Percentiles rank a stretch among this genome's conserved stretches.
Evolutionary conservation across 2,113 vertebrate species (phyloP).

Genomic region (Tretioscincus oriximinensis): DNA sequence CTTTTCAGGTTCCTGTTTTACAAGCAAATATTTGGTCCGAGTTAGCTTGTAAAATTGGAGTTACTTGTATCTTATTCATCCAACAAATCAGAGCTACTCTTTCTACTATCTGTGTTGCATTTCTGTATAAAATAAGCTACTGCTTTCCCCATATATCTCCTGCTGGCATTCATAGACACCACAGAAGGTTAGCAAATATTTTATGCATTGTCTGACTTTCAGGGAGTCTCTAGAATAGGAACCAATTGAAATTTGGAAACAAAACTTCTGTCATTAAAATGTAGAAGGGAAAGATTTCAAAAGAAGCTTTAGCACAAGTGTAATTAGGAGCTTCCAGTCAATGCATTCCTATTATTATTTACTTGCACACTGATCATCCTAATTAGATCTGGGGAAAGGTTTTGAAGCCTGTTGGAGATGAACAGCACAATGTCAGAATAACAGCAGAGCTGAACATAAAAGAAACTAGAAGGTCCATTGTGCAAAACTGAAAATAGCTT

Average conservation of each 20-base stretch:
- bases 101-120: background rate
- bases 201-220: background rate
- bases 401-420: background rate
- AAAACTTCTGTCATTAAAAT: background rate
- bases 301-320: background rate
- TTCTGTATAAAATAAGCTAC: background rate
- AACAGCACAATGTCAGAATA: rapidly evolving
- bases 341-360: background rate
- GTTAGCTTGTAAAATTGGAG: too few species aligned
- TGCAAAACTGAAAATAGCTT: background rate
- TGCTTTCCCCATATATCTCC: background rate
- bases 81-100: background rate
- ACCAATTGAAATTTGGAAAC: background rate
- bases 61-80: background rate
- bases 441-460: background rate
- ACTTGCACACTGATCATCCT: background rate
- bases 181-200: background rate
- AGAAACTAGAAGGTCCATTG: background rate
- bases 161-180: background rate
- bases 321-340: background rate
- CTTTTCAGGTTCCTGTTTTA: background rate
- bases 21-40: too few species aligned
- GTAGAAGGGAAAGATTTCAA: background rate
- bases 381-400: background rate
- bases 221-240: background rate